phyloP scores from a whole-genome alignment of 2,888 invertebrate species.

The Schizaphis graminum region DNA sequence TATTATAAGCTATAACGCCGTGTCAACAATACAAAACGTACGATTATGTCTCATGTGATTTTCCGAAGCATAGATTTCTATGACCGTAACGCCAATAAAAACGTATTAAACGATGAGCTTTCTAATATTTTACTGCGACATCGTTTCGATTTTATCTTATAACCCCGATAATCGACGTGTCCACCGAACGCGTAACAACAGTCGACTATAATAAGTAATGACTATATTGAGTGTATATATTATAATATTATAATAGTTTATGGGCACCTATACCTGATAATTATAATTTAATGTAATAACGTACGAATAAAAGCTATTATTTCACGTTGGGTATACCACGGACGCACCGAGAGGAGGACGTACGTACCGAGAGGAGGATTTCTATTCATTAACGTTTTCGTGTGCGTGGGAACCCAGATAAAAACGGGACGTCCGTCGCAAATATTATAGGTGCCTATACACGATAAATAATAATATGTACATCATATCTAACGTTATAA shows the following conservation, averaged over 20 bases:
- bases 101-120: background rate
- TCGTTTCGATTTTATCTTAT: background rate
- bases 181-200: background rate
- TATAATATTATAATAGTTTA: background rate
- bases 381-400: background rate
- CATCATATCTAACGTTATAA: background rate
- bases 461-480: background rate
- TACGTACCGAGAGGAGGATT: background rate
- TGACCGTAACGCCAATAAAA: background rate
- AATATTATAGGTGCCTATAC: background rate
- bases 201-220: background rate
- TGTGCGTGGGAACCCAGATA: background rate
- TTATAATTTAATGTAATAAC: background rate
- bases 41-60: background rate
- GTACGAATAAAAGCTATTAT: background rate
- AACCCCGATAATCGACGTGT: background rate
- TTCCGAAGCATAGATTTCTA: background rate
- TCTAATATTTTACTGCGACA: conserved; percentile 3
- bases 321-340: background rate
- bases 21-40: background rate
- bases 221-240: background rate
- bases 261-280: background rate
- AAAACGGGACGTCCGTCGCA: background rate
- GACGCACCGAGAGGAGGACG: background rate
- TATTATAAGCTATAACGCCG: background rate